Conservation (phyloP, 2,888 invertebrate genomes). For the Tineola bisselliella region DNA sequence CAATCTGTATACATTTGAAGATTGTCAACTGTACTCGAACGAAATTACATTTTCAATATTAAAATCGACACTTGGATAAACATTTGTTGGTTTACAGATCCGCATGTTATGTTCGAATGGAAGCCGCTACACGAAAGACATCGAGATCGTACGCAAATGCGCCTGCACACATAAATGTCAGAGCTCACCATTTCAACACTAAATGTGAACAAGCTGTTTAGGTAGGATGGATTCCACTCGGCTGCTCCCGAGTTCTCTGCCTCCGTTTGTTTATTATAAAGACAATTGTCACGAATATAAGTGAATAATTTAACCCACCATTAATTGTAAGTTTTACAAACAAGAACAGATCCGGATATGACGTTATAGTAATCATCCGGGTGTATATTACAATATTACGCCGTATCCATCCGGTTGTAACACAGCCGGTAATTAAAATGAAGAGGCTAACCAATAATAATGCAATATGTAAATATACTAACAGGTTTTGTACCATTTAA, state of each 20-base stretch:
- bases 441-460: constrained; percentile 2
- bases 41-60: too few relatives aligned
- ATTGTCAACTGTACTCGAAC: too few relatives aligned
- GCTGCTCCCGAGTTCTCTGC: not conserved
- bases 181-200: constrained; percentile 41
- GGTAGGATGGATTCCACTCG: too few relatives aligned
- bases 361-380: too few relatives aligned
- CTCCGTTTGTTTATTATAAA: constrained; percentile 17
- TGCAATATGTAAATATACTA: too few relatives aligned
- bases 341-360: too few relatives aligned
- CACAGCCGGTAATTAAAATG: not conserved
- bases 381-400: not conserved
- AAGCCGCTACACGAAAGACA: constrained; percentile 92
- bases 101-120: constrained; percentile 93
- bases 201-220: constrained; percentile 15
- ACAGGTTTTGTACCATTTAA: constrained; percentile 6
- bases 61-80: too few relatives aligned
- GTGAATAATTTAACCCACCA: constrained; percentile 1
- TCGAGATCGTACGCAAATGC: constrained; percentile 96
- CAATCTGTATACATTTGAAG: too few relatives aligned
- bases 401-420: constrained; percentile 1
- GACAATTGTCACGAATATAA: not conserved
- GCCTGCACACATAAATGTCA: constrained; percentile 90
- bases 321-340: constrained; percentile 6
- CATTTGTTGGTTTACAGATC: constrained; percentile 65